Conservation (phyloP, 2,888 invertebrate species). For the Caenorhabditis angaria region DNA sequence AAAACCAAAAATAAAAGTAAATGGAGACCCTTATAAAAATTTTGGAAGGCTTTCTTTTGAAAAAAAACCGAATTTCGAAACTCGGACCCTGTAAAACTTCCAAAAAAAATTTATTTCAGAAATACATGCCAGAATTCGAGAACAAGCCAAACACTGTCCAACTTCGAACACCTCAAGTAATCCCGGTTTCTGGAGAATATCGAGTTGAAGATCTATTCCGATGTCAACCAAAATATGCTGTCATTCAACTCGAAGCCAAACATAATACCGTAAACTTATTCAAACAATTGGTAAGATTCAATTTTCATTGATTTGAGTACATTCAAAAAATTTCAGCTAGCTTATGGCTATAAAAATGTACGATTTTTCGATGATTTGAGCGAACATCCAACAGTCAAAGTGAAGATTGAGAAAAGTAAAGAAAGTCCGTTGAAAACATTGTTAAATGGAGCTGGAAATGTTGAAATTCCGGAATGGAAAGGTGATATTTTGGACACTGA, state of each 20-base stretch:
- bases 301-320: background rate
- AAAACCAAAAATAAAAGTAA: too few species aligned
- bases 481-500: constrained; percentile 1
- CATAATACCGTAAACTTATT: constrained; percentile 12
- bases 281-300: constrained; percentile 20
- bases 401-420: background rate
- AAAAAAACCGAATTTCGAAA: background rate
- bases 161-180: too few species aligned
- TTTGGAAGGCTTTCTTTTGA: too few species aligned
- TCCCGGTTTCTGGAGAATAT: constrained; percentile 24
- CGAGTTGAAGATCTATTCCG: constrained; percentile 30
- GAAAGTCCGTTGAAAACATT: background rate
- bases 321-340: constrained; percentile 7
- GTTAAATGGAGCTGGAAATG: background rate
- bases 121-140: background rate
- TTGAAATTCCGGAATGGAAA: background rate
- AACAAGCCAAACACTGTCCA: background rate
- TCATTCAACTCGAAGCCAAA: constrained; percentile 22
- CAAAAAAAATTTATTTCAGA: background rate
- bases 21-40: too few species aligned
- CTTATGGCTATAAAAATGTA: constrained; percentile 3
- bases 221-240: constrained; percentile 26
- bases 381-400: constrained; percentile 14
- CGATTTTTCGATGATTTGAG: constrained; percentile 13
- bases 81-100: background rate